A percentile compares a stretch with the other conserved stretches of the same genome.
Evolutionary conservation across 1,140 invertebrate genomes (phyloP).

Genomic region (Oryzaephilus surinamensis): DNA sequence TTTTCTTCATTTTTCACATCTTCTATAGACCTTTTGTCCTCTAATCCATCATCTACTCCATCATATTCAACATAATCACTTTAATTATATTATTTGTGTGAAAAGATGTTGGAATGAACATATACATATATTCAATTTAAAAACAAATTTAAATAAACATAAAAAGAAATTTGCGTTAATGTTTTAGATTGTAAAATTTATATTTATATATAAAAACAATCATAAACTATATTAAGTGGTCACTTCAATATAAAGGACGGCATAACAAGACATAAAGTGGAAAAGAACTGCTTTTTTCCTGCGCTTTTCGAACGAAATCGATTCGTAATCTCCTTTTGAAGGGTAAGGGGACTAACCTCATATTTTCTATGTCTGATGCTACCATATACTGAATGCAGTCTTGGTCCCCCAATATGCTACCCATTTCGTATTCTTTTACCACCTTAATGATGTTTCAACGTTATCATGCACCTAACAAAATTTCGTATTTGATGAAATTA

Average conservation of each 20-base stretch:
- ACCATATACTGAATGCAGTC: too few relatives aligned
- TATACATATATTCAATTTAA: conserved; percentile 9
- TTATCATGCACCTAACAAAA: too few relatives aligned
- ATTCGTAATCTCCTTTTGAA: conserved; percentile 25
- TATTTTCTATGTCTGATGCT: conserved; percentile 9
- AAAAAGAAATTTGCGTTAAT: conserved; percentile 10
- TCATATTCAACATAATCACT: conserved; percentile 6
- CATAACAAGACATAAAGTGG: conserved; percentile 28
- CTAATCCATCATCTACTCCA: conserved; percentile 5
- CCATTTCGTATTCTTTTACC: too few relatives aligned
- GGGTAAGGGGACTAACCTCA: conserved; percentile 17
- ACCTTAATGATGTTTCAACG: too few relatives aligned
- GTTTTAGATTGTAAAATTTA: conserved; percentile 13
- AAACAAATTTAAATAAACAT: conserved; percentile 6
- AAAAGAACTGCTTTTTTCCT: conserved; percentile 20
- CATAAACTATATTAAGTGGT: conserved; percentile 28
- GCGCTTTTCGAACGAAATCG: conserved; percentile 19
- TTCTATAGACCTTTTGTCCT: conserved; percentile 4
- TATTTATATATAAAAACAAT: conserved; percentile 24
- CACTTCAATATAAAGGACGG: conserved; percentile 28
- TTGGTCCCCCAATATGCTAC: too few relatives aligned
- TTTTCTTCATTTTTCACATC: conserved; percentile 10
- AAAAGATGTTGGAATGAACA: too few relatives aligned
- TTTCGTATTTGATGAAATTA: too few relatives aligned
- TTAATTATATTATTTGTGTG: too few relatives aligned